phyloP scores from a whole-genome alignment of 2,888 invertebrate species.

The Acanthoscelides obtectus region DNA sequence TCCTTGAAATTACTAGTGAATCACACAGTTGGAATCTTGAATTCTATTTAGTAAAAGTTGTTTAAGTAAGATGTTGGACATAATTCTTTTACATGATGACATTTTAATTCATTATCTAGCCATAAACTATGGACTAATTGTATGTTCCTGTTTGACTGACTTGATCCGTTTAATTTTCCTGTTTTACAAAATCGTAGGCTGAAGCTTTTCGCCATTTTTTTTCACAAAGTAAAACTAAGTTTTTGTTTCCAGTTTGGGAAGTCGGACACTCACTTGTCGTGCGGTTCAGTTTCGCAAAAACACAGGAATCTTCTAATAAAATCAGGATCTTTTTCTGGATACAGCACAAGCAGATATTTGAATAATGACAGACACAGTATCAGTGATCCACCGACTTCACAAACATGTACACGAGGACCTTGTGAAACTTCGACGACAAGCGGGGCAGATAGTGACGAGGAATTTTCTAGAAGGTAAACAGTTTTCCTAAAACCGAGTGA shows the following conservation, averaged over 20 bases:
- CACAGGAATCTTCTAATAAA: conserved; percentile 53
- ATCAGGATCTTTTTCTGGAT: conserved; percentile 70
- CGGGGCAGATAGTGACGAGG: conserved; percentile 66
- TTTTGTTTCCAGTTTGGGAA: conserved; percentile 29
- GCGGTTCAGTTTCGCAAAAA: conserved; percentile 22
- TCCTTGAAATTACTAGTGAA: too few relatives aligned
- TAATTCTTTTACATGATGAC: too few relatives aligned
- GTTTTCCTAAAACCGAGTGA: too few relatives aligned
- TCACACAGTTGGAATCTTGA: too few relatives aligned
- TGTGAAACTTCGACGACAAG: conserved; percentile 60
- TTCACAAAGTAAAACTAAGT: background rate
- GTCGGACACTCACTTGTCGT: conserved; percentile 30
- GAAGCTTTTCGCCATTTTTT: too few relatives aligned
- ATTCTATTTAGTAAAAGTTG: too few relatives aligned
- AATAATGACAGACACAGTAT: conserved; percentile 51
- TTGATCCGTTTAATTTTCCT: too few relatives aligned
- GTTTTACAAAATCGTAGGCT: too few relatives aligned
- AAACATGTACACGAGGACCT: conserved; percentile 35
- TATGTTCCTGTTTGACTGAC: too few relatives aligned
- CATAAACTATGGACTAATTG: too few relatives aligned
- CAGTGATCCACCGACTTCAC: conserved; percentile 58
- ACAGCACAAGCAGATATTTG: conserved; percentile 45
- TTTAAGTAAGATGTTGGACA: too few relatives aligned
- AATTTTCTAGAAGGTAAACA: conserved; percentile 41
- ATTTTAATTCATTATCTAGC: too few relatives aligned